Conservation (phyloP, 2,797 vertebrate species). For the Ibycter americanus region DNA sequence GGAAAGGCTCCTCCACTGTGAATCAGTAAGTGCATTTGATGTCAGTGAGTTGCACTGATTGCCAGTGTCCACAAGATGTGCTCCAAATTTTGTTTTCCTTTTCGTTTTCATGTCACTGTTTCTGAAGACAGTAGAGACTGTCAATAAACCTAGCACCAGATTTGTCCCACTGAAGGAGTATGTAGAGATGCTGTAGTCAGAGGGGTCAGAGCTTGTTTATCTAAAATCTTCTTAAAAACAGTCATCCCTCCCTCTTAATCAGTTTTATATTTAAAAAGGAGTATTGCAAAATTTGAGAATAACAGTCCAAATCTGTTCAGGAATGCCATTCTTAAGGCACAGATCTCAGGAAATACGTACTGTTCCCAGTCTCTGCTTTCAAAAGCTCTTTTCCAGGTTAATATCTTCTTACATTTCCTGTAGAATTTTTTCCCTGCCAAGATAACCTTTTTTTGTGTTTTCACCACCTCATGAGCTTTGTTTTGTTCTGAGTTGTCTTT, state of each 20-base stretch:
- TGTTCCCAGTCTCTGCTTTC: neutral
- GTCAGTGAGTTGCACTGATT: neutral
- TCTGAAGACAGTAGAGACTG: neutral
- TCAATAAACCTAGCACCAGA: neutral
- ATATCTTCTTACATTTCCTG: slow-evolving; percentile 14
- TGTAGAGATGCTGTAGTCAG: neutral
- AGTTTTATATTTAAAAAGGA: neutral
- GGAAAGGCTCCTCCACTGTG: neutral
- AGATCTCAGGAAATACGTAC: slow-evolving; percentile 3
- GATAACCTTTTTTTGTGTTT: slow-evolving; percentile 10
- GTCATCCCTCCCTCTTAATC: neutral
- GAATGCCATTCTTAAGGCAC: neutral
- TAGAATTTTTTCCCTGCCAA: neutral
- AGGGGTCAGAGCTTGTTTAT: neutral
- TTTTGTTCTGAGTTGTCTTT: neutral
- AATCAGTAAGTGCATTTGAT: neutral
- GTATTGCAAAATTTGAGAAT: neutral
- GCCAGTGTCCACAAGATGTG: neutral
- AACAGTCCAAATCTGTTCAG: neutral
- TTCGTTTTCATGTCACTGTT: neutral
- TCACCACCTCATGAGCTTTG: neutral
- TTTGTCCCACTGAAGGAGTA: neutral
- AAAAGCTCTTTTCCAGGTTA: neutral
- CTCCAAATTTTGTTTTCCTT: neutral
- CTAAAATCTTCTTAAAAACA: neutral